These are phyloP conservation scores for Meteorus cinctellus DNA, from an alignment of 2,888 invertebrate species.

Conservation along the genomic window DNA sequence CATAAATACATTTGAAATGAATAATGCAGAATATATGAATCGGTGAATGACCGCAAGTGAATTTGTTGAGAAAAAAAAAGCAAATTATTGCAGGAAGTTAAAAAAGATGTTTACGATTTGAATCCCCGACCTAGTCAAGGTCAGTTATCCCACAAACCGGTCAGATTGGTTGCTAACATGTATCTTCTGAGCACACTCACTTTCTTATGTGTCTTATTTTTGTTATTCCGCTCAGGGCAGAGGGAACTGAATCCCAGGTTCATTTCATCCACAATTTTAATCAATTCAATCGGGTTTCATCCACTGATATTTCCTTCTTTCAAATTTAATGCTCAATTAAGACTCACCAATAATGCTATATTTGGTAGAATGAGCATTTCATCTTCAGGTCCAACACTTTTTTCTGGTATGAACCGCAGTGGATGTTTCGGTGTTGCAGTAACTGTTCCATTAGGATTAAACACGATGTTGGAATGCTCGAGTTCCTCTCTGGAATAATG, in stretches of 20 bases:
- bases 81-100: constrained; percentile 3
- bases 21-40: neutral
- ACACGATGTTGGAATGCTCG: constrained; percentile 81
- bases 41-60: constrained; percentile 8
- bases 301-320: neutral
- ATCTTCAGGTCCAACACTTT: constrained; percentile 83
- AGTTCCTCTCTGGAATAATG: constrained; percentile 78
- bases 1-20: neutral
- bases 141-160: constrained; percentile 17
- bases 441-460: constrained; percentile 85
- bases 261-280: neutral
- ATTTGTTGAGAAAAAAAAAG: neutral
- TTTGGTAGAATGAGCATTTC: constrained; percentile 86
- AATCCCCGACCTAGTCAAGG: constrained; percentile 46
- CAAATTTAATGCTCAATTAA: constrained; percentile 3
- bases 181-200: neutral
- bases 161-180: constrained; percentile 24
- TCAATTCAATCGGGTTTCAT: neutral
- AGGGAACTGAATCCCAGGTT: no score
- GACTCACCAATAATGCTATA: constrained; percentile 88
- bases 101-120: constrained; percentile 35
- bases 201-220: constrained; percentile 23
- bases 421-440: constrained; percentile 83
- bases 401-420: constrained; percentile 83
- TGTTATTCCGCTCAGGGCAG: neutral